Evolutionary conservation across 2,797 vertebrate species (phyloP), one percentile per base, ranked within the genome.

Genomic region (Chrosomus eos): DNA sequence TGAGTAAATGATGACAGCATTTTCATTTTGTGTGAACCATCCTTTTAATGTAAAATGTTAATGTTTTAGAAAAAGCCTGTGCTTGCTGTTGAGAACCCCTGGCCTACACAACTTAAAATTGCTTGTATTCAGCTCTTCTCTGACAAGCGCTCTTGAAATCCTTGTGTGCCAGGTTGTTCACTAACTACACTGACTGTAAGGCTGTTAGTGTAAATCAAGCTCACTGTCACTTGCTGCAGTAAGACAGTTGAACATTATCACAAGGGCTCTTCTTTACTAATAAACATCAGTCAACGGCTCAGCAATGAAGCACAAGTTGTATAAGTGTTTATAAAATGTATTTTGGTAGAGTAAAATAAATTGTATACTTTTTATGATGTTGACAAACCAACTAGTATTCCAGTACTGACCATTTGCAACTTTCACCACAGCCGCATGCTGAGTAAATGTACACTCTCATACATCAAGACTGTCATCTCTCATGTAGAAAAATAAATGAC

Each of bases 71-170:
- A 33, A 0, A 33, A 33, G 0, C 36, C 36, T 36, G 36, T 36
- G 0, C 36, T 36, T 36, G 36, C 5, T 36, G 36, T 36, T 36
- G 36, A 36, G 36, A 36, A 36, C 36, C 40, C 9, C 9, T 10
- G 9, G 60, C 86, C 85, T 48, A 90, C 87, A 86, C 86, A 84
- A 72, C 73, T 85, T 83, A 43, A 80, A 26, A 77, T 53, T 31
- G 45, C 72, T 68, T 62, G 43, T 31, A 45, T 85, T 86, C 73
- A 81, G 81, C 77, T 74, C 51, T 77, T 83, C 80, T 83, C 84
- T 79, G 21, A 71, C 36, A 84, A 73, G 73, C 31, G 43, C 43
- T 60, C 79, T 82, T 51, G 23, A 53, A 81, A 75, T 53, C 60
- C 40, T 67, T 48, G 51, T 33, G 76, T 31, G 77, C 77, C 62